phyloP scores from a whole-genome alignment of 2,888 invertebrate genomes.

The Keiferia lycopersicella region DNA sequence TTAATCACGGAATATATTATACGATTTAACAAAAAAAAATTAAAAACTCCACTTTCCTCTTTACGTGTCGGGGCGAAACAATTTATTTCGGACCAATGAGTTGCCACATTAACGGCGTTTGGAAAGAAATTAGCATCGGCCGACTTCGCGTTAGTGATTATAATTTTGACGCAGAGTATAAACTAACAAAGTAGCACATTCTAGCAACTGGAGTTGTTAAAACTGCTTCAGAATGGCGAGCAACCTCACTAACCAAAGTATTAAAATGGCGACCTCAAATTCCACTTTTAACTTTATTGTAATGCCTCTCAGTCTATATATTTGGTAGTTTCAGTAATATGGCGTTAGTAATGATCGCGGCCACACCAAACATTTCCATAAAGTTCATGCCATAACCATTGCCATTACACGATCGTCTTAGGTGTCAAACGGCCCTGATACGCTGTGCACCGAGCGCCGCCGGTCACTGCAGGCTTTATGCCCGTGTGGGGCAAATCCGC shows the following conservation, averaged over 20 bases:
- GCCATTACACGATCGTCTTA: neutral
- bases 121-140: too few species aligned
- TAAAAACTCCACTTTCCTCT: too few species aligned
- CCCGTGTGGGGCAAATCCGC: neutral
- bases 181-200: conserved; percentile 9
- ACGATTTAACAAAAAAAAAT: too few species aligned
- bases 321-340: neutral
- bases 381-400: neutral
- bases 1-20: too few species aligned
- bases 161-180: too few species aligned
- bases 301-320: conserved; percentile 12
- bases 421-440: neutral
- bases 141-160: too few species aligned
- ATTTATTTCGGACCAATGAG: too few species aligned
- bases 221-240: neutral
- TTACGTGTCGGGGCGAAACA: too few species aligned
- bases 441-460: neutral
- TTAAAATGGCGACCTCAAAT: conserved; percentile 26
- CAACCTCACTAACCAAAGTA: neutral
- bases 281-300: conserved; percentile 4
- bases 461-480: neutral
- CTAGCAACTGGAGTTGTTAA: neutral
- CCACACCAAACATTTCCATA: conserved; percentile 7
- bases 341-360: neutral
- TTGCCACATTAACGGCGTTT: too few species aligned